Percentiles rank a stretch among this genome's conserved stretches.
These are phyloP conservation scores for Trogon surrucura DNA, from an alignment of 2,113 vertebrate species.

Conservation along the genomic window DNA sequence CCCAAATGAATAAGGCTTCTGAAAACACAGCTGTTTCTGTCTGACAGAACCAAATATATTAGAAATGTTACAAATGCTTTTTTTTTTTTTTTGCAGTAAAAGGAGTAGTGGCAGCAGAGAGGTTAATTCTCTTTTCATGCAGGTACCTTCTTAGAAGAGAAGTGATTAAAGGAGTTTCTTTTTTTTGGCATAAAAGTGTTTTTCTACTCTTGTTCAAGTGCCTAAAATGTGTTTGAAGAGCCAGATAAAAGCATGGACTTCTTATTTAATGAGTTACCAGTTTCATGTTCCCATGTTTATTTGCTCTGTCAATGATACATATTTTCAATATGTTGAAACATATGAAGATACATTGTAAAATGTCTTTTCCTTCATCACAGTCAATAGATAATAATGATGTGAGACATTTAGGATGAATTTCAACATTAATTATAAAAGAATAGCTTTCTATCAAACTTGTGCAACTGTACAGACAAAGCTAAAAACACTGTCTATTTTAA, in stretches of 20 bases:
- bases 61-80: slow-evolving; percentile 28
- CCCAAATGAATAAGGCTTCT: slow-evolving; percentile 21
- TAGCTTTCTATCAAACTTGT: not conserved
- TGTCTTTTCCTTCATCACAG: not conserved
- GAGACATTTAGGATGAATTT: slow-evolving; percentile 11
- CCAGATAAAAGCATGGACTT: slow-evolving; percentile 56
- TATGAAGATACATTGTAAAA: not conserved
- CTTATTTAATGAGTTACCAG: slow-evolving; percentile 62
- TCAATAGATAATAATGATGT: not conserved
- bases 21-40: slow-evolving; percentile 39
- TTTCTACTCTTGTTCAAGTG: slow-evolving; percentile 68
- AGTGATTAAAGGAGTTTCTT: slow-evolving; percentile 63
- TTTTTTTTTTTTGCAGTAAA: not conserved
- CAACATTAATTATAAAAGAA: not conserved
- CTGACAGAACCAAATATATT: slow-evolving; percentile 27
- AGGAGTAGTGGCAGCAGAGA: slow-evolving; percentile 40
- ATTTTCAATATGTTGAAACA: not conserved
- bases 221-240: slow-evolving; percentile 69
- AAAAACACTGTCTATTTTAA: not conserved
- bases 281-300: slow-evolving; percentile 45
- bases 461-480: not conserved
- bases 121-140: slow-evolving; percentile 58
- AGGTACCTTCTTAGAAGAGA: slow-evolving; percentile 58
- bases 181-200: slow-evolving; percentile 66
- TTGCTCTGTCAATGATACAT: slow-evolving; percentile 41